Evolutionary conservation across 2,797 vertebrate genomes (phyloP), one percentile per base, ranked within the genome.

Genomic region (Falco cherrug): DNA sequence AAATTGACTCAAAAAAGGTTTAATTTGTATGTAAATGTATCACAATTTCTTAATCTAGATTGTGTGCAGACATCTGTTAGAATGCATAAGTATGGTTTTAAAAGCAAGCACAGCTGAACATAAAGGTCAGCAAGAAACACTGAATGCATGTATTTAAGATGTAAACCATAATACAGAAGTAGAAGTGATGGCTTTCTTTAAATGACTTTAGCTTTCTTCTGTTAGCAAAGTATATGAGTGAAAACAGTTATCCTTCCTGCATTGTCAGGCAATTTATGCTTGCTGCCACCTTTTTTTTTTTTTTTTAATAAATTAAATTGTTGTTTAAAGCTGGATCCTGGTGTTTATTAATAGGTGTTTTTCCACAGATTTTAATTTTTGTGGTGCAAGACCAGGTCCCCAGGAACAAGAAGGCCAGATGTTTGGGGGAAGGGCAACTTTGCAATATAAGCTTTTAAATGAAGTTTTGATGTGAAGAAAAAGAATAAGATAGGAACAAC

Each of bases 371-470:
- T 57, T 83, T 54, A 80, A 24, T 64, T 87, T 68, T 68, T 0
- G 1, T 89, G n/a, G 19, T 89, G 29, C 9, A 61, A 48, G 60
- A 60, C 63, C 48, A 71, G 57, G 47, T 94, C 59, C 16, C 41
- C 8, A 64, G 81, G 64, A 94, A 48, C 75, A 87, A 79, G 74
- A 39, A 74, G 26, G 57, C 56, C 84, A 93, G 81, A 83, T 95
- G 81, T 74, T 61, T 94, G 69, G 35, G 53, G 65, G 84, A 93
- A 53, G 53, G 64, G 60, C 41, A 65, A 14, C 78, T 95, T 65
- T 95, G 50, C 88, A 87, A 5, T 28, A 51, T 71, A 74, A 90
- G 60, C 81, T 84, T 93, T 94, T 79, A 93, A 93, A 84, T 78
- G 17, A 69, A 69, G 61, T 94, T 95, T 82, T 80, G 64, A 85